Conservation (phyloP, 2,888 invertebrate species). For the Drosophila nigritarsus region DNA sequence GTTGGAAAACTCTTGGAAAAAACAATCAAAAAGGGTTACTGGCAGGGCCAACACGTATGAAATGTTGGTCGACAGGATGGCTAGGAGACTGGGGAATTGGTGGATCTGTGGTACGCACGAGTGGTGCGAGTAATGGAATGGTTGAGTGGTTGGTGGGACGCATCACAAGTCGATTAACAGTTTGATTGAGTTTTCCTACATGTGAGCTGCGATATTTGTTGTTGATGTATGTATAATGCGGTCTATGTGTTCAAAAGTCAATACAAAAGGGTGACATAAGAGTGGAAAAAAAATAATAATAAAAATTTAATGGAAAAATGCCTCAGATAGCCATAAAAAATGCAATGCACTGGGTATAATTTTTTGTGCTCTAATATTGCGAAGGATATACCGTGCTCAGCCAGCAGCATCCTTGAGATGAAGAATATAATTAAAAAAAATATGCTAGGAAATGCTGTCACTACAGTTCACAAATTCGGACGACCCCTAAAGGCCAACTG, state of each 20-base stretch:
- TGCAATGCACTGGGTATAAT: constrained; percentile 23
- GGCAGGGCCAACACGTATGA: constrained; percentile 32
- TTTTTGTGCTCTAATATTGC: constrained; percentile 40
- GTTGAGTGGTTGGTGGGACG: neutral
- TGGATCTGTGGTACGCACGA: constrained; percentile 27
- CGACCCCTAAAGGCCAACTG: constrained; percentile 52
- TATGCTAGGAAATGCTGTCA: constrained; percentile 21
- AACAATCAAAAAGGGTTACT: constrained; percentile 67
- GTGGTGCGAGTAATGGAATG: neutral
- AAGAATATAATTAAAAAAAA: constrained; percentile 45
- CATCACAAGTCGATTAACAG: constrained; percentile 71
- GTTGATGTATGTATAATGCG: constrained; percentile 53
- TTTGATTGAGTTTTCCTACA: constrained; percentile 74
- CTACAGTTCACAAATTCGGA: constrained; percentile 36
- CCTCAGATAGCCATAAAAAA: constrained; percentile 58
- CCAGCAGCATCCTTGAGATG: constrained; percentile 22
- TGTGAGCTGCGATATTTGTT: constrained; percentile 67
- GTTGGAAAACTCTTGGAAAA: constrained; percentile 63
- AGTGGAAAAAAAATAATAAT: constrained; percentile 4
- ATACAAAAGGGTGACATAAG: constrained; percentile 48
- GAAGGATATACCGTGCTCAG: constrained; percentile 17
- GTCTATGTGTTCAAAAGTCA: constrained; percentile 67
- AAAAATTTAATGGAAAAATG: constrained; percentile 67
- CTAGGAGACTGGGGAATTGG: neutral
- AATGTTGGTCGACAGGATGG: neutral